Base-by-base conservation (phyloP, 2,113 vertebrate species). In the Etia nguti region DNA sequence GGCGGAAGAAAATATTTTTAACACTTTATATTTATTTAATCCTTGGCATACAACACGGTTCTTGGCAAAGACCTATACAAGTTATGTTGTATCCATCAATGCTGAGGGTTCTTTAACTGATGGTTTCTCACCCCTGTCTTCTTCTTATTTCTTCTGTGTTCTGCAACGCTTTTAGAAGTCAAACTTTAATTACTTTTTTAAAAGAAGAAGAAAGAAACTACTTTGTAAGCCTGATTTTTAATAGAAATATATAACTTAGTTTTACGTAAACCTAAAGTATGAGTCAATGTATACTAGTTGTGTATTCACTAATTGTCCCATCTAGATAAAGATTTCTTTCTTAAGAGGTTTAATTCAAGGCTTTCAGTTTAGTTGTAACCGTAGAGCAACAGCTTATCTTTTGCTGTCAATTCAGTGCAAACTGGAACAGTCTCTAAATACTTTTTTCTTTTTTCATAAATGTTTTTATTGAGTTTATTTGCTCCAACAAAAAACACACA, bases 111-210 rank as follows among this genome's bases (percentile, higher is more conserved):
- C 7, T 79, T 55, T 16, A 36, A 79, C 31, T 79, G 50, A 38
- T 16, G 31, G 12, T 7, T 79, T 79, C 29, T 34, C 52, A 13
- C 20, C 5, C 11, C 48, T 7, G 50, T 22, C 62, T n/a, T 68
- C 20, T 68, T 68, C 62, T 41, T 22, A 22, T 68, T 68, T 41
- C 34, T 68, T 41, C n/a, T 79, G 20, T 9, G 24, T 79, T 54
- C 20, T 24, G 31, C 77, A 79, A 54, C 1, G 9, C 62, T 43
- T 54, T 34, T 31, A 79, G 11, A 31, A 55, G 20, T 43, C 24
- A 70, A 13, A 13, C 20, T 18, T 34, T 13, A 12, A 79, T 9
- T 22, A 1, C 2, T 20, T 65, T 36, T 36, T 0, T 0, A 11
- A 36, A 29, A 65, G 1, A 31, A 54, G 50, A 46, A 29, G 20